Base-by-base conservation (phyloP, 2,797 vertebrate genomes). In the Toxotes lorentzi region DNA sequence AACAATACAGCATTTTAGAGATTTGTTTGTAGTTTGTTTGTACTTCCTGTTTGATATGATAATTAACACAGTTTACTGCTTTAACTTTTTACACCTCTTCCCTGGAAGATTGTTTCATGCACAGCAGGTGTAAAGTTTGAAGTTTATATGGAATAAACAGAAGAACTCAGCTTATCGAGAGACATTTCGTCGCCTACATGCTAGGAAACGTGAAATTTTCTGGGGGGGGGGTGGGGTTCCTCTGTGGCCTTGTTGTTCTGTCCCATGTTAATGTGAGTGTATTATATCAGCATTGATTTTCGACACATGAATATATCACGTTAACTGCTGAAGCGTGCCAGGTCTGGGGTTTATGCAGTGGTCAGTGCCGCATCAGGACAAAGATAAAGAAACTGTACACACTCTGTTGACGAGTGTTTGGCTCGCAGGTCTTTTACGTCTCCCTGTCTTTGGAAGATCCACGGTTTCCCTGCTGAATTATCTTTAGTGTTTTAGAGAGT, bases 201-300 rank as follows among this genome's bases (percentile, higher is more conserved):
- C 54, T 14, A 83, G 32, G 21, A 16, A 77, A 67, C 38, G 54
- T 62, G 71, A 43, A 51, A 38, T 70, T 65, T 64, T 27, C 23
- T 27, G 13, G 5, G 8, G 13, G 5, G 8, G 17, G 7, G 5
- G 4, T 6, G 10, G 11, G 10, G 11, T 23, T 63, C 60, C 40
- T 13, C 63, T 38, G 58, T 57, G 62, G 76, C 70, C 58, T 71
- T 41, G 63, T 78, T 61, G 74, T 34, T 78, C 75, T 47, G 61
- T 74, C 65, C 70, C 59, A 61, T 86, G 83, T 89, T 89, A 92
- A 89, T 89, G 77, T 73, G 80, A 86, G 76, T 86, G 83, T 92
- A 89, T 92, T 92, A 89, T 90, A 89, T 89, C 79, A 75, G 83
- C 86, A 94, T 93, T 85, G 92, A 94, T 94, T 94, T 94, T 86